Conservation (phyloP, 2,888 invertebrate species). For the Cerceris ruficornis region DNA sequence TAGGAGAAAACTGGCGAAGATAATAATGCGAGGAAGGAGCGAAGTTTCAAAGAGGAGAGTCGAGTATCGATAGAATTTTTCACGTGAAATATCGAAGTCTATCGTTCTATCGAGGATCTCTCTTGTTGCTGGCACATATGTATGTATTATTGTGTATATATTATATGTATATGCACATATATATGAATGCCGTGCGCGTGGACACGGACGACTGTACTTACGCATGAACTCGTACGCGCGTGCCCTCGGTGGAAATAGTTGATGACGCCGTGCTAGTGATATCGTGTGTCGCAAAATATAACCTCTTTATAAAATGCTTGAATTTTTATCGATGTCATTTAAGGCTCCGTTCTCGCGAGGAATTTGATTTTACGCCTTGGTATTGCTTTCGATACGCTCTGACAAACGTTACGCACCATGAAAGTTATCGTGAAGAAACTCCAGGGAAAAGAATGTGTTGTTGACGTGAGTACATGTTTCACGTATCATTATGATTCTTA, state of each 20-base stretch:
- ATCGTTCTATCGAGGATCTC: too few relatives aligned
- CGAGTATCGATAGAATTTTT: too few relatives aligned
- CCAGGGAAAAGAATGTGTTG: conserved; percentile 87
- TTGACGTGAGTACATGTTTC: conserved; percentile 84
- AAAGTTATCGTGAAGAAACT: conserved; percentile 89
- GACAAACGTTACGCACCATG: conserved; percentile 82
- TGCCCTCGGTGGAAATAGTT: conserved; percentile 37
- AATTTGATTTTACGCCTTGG: conserved; percentile 53
- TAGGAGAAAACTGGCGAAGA: too few relatives aligned
- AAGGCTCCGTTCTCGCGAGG: conserved; percentile 34
- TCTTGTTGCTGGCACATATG: too few relatives aligned
- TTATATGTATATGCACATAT: too few relatives aligned
- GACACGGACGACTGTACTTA: too few relatives aligned
- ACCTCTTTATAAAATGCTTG: conserved; percentile 68
- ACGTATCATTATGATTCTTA: not conserved
- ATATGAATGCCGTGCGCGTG: too few relatives aligned
- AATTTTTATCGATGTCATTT: conserved; percentile 39
- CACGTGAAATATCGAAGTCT: too few relatives aligned
- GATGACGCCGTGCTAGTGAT: conserved; percentile 47
- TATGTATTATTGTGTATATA: too few relatives aligned
- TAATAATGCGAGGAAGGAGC: too few relatives aligned
- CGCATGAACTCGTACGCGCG: not conserved
- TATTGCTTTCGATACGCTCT: conserved; percentile 13
- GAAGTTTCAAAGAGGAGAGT: too few relatives aligned
- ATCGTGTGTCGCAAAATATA: conserved; percentile 62